These are phyloP conservation scores for Odontomyia ornata DNA, from an alignment of 2,888 invertebrate species.

Conservation along the genomic window DNA sequence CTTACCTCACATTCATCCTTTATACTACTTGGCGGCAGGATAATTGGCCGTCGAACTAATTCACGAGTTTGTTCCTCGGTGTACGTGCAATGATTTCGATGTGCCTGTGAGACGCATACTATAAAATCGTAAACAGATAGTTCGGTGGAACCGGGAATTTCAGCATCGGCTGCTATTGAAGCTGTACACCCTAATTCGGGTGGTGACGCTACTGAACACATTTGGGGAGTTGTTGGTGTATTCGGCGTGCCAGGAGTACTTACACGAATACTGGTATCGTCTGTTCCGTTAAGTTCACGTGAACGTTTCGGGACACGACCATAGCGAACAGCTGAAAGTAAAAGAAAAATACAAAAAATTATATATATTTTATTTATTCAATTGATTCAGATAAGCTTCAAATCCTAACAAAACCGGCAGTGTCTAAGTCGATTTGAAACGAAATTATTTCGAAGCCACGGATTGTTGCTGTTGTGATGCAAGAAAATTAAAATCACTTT, in stretches of 20 bases:
- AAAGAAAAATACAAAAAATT: slow-evolving; percentile 17
- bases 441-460: no score
- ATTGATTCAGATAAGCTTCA: no score
- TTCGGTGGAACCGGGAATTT: slow-evolving; percentile 66
- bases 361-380: background rate
- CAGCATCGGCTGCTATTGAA: slow-evolving; percentile 64
- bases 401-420: no score
- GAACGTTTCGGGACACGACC: slow-evolving; percentile 95
- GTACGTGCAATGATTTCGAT: slow-evolving; percentile 87
- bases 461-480: no score
- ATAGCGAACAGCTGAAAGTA: slow-evolving; percentile 86
- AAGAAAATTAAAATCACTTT: no score
- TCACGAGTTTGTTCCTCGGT: slow-evolving; percentile 83
- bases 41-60: slow-evolving; percentile 74
- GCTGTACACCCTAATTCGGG: slow-evolving; percentile 62
- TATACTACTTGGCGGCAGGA: slow-evolving; percentile 67
- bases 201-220: slow-evolving; percentile 64
- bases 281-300: slow-evolving; percentile 74
- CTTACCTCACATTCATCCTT: slow-evolving; percentile 54
- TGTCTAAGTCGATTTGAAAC: no score
- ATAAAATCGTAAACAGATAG: slow-evolving; percentile 82
- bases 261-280: slow-evolving; percentile 60
- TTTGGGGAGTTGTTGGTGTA: slow-evolving; percentile 67
- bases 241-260: slow-evolving; percentile 64
- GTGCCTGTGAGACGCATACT: slow-evolving; percentile 82